Percentiles rank a stretch among this genome's conserved stretches.
phyloP scores from a whole-genome alignment of 2,113 vertebrate genomes.

The Pelusios castaneus region DNA sequence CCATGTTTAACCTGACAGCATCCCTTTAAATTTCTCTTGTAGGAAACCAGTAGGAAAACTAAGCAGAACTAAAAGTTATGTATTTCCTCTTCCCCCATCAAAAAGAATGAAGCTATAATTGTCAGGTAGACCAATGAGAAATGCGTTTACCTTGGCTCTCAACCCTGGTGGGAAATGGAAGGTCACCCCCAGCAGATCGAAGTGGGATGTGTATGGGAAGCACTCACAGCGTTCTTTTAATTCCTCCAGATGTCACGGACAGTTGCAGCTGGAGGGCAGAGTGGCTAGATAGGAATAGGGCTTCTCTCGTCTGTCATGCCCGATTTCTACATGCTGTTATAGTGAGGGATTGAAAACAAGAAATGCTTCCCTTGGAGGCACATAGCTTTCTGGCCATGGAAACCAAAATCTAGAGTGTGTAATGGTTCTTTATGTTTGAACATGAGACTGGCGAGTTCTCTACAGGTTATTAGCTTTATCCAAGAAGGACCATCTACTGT shows the following conservation, averaged over 20 bases:
- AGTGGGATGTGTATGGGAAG: not conserved
- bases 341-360: not conserved
- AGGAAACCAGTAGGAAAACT: not conserved
- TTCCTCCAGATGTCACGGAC: not conserved
- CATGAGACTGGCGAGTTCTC: accelerated
- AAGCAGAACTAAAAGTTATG: not conserved
- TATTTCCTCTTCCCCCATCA: not conserved
- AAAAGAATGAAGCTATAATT: not conserved
- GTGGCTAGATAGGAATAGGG: not conserved
- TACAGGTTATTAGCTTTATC: not conserved
- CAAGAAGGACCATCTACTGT: accelerated
- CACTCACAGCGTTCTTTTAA: not conserved
- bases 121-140: not conserved
- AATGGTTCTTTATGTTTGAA: not conserved
- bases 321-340: not conserved
- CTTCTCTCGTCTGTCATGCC: not conserved
- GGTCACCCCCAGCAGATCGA: not conserved
- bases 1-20: not conserved
- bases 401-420: accelerated
- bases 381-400: not conserved
- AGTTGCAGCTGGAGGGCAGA: not conserved
- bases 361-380: not conserved
- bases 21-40: not conserved
- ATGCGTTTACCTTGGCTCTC: not conserved
- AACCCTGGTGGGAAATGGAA: not conserved